Conservation (phyloP, 2,113 vertebrate species). For the Pholis gunnellus region DNA sequence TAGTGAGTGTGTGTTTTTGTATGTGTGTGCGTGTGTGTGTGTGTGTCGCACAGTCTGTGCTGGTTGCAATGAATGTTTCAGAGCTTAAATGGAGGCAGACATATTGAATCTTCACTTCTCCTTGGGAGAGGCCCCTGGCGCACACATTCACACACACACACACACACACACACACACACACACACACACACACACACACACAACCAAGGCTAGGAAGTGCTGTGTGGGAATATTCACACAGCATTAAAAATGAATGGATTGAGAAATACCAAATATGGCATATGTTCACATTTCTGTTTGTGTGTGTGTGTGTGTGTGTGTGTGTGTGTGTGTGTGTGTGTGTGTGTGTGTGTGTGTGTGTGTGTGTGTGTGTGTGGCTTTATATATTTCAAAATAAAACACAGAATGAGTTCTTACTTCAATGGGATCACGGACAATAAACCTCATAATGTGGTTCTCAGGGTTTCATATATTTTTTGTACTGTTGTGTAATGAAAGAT, state of each 20-base stretch:
- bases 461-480: not conserved
- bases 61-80: constrained; percentile 69
- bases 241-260: constrained; percentile 28
- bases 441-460: not conserved
- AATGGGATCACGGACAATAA: not conserved
- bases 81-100: constrained; percentile 70
- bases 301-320: constrained; percentile 13
- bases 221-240: constrained; percentile 67
- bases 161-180: constrained; percentile 36
- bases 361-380: constrained; percentile 1
- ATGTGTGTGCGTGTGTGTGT: constrained; percentile 12
- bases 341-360: constrained; percentile 25
- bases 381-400: constrained; percentile 17
- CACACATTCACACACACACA: constrained; percentile 21
- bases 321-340: constrained; percentile 12
- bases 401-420: constrained; percentile 23
- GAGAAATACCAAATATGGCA: constrained; percentile 17
- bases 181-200: not conserved
- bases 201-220: constrained; percentile 39
- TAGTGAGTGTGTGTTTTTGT: constrained; percentile 25
- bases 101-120: constrained; percentile 68
- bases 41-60: constrained; percentile 36
- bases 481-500: not conserved
- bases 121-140: constrained; percentile 65
- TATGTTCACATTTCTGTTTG: not conserved